Base-by-base conservation (phyloP, 2,888 invertebrate genomes). In the Acrocyrtus sp. region DNA sequence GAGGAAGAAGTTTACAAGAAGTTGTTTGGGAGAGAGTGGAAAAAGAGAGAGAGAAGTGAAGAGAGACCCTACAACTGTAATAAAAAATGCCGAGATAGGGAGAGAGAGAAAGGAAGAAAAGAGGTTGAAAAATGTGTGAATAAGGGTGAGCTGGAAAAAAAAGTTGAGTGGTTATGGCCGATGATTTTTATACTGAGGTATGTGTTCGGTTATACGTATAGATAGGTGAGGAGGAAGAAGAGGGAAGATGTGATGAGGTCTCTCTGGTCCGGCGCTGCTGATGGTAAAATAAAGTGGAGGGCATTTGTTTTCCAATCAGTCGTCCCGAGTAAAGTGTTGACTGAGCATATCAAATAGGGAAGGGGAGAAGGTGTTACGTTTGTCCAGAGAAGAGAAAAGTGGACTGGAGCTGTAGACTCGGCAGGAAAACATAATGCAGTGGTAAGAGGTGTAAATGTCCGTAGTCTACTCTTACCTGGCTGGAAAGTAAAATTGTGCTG, bases 231-330 rank as follows among this genome's bases (percentile, higher is more conserved):
- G 22, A 62, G 50, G 24, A 51, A 39, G 56, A 41, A 39, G 12
- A 1, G 19, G 19, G 6, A 17, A 6, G 47, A 47, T 17, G 47
- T 47, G n/a, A n/a, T n/a, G 34, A 34, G 34, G 34, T 34, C 34
- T 34, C 6, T n/a, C 34, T 34, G 34, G 34, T 34, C 34, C 34
- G 12, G 34, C 6, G n/a, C n/a, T n/a, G n/a, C 29, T 58, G 56
- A 22, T 51, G 43, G 57, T 58, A 61, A 61, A 69, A 34, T 34
- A 34, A 67, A 72, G 72, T 65, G 58, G 63, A 72, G 63, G 63
- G 70, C 69, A 70, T 72, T 72, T 65, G 58, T 72, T 65, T 58
- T 72, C 58, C 72, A 72, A 72, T 72, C 72, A 72, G 63, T 65
- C 72, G 58, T 65, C 51, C 47, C 17, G 26, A 50, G 65, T 29